phyloP scores from a whole-genome alignment of 2,797 vertebrate genomes.

The Poecile montanus region DNA sequence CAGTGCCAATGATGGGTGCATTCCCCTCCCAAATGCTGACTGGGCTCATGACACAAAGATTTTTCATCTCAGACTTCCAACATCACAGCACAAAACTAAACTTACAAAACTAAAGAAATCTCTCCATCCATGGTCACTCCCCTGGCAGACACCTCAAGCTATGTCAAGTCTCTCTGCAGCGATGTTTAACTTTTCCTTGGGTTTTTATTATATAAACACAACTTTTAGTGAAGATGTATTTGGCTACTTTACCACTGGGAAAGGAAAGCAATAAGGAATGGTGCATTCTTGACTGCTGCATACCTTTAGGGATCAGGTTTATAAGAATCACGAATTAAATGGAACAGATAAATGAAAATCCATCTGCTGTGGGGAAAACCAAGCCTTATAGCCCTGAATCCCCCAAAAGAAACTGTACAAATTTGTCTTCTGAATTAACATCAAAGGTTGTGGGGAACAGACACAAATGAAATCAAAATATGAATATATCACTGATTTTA shows the following conservation, averaged over 20 bases:
- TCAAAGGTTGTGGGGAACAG: not conserved
- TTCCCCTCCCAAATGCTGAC: not conserved
- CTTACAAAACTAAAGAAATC: not conserved
- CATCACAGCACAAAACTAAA: not conserved
- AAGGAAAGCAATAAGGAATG: slow-evolving; percentile 29
- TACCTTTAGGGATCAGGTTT: slow-evolving; percentile 41
- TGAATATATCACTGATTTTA: not conserved
- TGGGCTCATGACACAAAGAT: not conserved
- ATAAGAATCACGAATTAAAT: slow-evolving; percentile 29
- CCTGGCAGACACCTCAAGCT: not conserved
- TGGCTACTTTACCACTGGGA: not conserved
- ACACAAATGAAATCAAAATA: not conserved
- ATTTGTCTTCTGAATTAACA: slow-evolving; percentile 26
- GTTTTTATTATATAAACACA: not conserved
- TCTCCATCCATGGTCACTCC: not conserved
- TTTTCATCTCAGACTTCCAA: slow-evolving; percentile 6
- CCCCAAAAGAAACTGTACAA: not conserved
- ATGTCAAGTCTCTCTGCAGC: not conserved
- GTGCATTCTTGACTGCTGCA: not conserved
- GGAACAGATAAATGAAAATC: slow-evolving; percentile 53
- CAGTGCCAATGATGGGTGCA: accelerated
- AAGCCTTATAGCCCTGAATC: not conserved
- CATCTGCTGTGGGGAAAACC: slow-evolving; percentile 49
- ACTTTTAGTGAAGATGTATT: slow-evolving; percentile 8
- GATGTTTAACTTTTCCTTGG: not conserved